Percentiles rank a stretch among this genome's conserved stretches.
These are phyloP conservation scores for Umimayanthus chanpuru DNA, from an alignment of 92 coral and sea anemone genomes.

Conservation along the genomic window DNA sequence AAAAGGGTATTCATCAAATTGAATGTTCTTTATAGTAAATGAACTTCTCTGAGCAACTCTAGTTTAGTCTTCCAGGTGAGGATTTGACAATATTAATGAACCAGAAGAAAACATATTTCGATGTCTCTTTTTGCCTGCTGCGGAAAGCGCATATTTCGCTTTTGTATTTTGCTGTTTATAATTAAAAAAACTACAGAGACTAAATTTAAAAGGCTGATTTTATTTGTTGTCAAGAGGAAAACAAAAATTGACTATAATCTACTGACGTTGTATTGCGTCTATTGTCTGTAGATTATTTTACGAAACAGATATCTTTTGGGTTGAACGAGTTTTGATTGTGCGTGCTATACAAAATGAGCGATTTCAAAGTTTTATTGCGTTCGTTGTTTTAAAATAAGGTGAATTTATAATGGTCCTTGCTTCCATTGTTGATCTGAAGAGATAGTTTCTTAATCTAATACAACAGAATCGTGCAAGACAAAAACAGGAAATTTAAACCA, in stretches of 20 bases:
- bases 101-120: not conserved
- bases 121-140: not conserved
- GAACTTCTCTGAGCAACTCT: not conserved
- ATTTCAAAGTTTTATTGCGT: not conserved
- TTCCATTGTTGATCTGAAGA: constrained; percentile 6
- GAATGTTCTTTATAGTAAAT: not conserved
- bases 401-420: not conserved
- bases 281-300: not conserved
- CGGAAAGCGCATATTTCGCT: not conserved
- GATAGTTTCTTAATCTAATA: not conserved
- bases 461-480: not conserved
- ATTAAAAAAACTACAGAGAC: not conserved
- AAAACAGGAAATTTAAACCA: constrained; percentile 22
- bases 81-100: not conserved
- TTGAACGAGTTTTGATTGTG: not conserved
- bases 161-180: not conserved
- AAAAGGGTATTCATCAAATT: not conserved
- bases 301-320: not conserved
- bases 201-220: not conserved
- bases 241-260: not conserved
- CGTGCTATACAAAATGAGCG: not conserved
- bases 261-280: not conserved
- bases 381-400: not conserved
- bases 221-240: not conserved
- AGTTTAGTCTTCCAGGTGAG: not conserved